Evolutionary conservation across 2,113 vertebrate genomes (phyloP).

Genomic region (Syrrhaptes paradoxus): DNA sequence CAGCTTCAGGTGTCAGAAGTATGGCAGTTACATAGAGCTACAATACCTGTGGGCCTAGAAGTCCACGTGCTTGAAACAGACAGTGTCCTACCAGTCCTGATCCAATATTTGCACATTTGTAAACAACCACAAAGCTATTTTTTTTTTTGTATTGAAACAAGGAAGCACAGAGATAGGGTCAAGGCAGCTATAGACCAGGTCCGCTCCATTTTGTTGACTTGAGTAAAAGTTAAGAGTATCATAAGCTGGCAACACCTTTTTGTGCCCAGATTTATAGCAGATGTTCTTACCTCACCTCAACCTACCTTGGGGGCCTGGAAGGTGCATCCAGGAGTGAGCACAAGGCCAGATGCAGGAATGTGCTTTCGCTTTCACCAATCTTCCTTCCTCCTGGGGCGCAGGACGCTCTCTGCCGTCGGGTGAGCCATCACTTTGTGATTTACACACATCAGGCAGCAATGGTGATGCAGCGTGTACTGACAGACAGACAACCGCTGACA

Average conservation of each 20-base stretch:
- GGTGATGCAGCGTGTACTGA: background rate
- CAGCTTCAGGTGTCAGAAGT: background rate
- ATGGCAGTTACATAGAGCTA: background rate
- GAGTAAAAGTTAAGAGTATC: background rate
- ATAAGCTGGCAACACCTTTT: background rate
- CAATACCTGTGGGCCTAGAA: background rate
- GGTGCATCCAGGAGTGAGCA: background rate
- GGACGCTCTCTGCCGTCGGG: background rate
- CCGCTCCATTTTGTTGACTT: background rate
- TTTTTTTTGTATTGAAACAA: background rate
- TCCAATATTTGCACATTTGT: background rate
- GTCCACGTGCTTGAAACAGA: background rate
- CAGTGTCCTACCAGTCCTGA: background rate
- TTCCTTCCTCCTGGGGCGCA: background rate
- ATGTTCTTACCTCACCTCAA: background rate
- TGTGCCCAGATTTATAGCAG: background rate
- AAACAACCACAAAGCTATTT: background rate
- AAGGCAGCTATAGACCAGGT: background rate
- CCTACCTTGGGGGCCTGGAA: background rate
- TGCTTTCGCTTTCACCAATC: background rate
- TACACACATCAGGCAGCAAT: background rate
- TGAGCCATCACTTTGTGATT: background rate
- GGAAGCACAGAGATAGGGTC: background rate
- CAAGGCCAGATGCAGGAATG: background rate
- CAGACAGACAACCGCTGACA: slow-evolving; percentile 58